These are phyloP conservation scores for Syrista parreyssii DNA, from an alignment of 2,888 invertebrate species.

Conservation along the genomic window DNA sequence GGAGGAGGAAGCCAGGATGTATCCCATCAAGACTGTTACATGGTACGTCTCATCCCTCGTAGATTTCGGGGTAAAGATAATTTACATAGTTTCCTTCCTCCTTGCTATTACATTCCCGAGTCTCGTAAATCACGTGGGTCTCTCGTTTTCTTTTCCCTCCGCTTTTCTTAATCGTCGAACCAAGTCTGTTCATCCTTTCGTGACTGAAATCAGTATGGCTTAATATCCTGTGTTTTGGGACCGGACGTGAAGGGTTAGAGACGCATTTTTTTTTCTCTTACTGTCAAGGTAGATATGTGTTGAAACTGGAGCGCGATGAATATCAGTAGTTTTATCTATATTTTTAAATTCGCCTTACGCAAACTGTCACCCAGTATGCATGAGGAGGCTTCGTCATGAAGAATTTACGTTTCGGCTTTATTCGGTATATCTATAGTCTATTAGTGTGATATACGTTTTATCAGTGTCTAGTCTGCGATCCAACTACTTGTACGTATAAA, in stretches of 20 bases:
- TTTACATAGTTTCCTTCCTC: background rate
- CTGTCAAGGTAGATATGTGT: background rate
- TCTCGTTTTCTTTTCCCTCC: background rate
- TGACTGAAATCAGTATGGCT: background rate
- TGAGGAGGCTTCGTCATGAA: background rate
- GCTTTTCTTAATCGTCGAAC: background rate
- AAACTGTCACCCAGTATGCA: background rate
- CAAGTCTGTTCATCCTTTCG: background rate
- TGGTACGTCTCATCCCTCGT: constrained; percentile 50
- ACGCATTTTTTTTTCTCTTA: background rate
- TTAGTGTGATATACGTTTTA: background rate
- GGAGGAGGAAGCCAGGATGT: constrained; percentile 58
- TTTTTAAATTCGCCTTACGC: background rate
- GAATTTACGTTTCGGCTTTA: background rate
- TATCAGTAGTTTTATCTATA: background rate
- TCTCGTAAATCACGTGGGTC: background rate
- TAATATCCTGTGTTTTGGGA: background rate
- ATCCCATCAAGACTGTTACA: constrained; percentile 55
- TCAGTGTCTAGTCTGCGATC: background rate
- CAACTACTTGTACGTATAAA: background rate
- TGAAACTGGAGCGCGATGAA: background rate
- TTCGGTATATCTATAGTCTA: background rate
- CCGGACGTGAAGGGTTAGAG: background rate
- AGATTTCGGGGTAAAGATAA: background rate
- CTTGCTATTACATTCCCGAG: background rate